Base-by-base conservation (phyloP, 2,888 invertebrate species). In the Drosophila meridionalis region DNA sequence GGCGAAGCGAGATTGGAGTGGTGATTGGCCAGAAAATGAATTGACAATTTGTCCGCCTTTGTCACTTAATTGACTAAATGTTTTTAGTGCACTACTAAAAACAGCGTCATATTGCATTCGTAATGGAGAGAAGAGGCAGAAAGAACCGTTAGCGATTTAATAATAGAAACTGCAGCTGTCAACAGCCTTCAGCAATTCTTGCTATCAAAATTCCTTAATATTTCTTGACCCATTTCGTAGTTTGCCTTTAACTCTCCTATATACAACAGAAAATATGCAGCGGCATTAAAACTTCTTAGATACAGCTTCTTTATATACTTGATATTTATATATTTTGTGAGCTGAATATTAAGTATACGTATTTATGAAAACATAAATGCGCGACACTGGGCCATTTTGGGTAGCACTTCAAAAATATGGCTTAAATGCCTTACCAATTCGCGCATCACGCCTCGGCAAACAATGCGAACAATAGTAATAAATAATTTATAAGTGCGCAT, bases 401-500 rank as follows among this genome's bases (percentile, higher is more conserved):
- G 56, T 2, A 56, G 48, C 66, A 79, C 69, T 87, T 61, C 60
- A 68, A 64, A 79, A 89, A 77, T 87, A 79, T 89, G 82, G 77
- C 83, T 85, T 82, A 84, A 89, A 85, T 87, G 89, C 84, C 75
- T 87, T 85, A 70, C 68, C 82, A 58, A 89, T 89, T 71, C 73
- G 77, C 53, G 82, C 80, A 60, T 60, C 60, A 84, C 87, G 87
- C 85, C 80, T 61, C 83, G 73, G 47, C 74, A 82, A 79, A 84
- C 87, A 89, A 87, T 89, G 83, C 85, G 77, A 87, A 73, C 78
- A 85, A 89, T 85, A 87, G 88, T 85, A 85, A 85, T 85, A 89
- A 85, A 85, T 85, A 89, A 85, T 85, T 85, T 85, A 85, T 85
- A 87, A 89, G 86, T 89, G 85, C 86, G 85, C 85, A 89, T 89